Base-by-base conservation (phyloP, 2,888 invertebrate genomes). In the Zootermopsis nevadensis region DNA sequence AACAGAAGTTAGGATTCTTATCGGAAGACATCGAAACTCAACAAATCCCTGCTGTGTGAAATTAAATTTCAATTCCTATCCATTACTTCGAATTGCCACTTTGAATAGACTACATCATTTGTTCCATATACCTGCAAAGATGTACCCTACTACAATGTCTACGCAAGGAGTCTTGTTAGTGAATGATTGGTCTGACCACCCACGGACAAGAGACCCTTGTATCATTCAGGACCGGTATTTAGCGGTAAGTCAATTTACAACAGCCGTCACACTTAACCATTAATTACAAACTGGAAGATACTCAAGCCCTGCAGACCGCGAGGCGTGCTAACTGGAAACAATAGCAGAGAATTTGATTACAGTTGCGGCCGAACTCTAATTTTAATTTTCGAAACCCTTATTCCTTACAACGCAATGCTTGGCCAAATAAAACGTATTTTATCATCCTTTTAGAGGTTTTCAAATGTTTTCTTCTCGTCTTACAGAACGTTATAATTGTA, bases 311-410 rank as follows among this genome's bases (percentile, higher is more conserved):
- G 22, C 74, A 22, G 38, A 38, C 24, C 74, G 38, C 74, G 74
- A 38, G 74, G 38, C 74, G n/a, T 74, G 69, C 31, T 69, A 69
- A 69, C 33, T 69, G 69, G 33, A 33, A 69, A 69, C 69, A 69
- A 69, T 69, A 69, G 69, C 69, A 31, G 2, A 15, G 2, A 31
- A 22, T 33, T 30, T 2, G 10, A n/a, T 19, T 31, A 33, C 33
- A 69, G 69, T 31, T 69, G 69, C n/a, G n/a, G n/a, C 33, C 60
- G n/a, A 27, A 12, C 60, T 27, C n/a, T 27, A 60, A 60, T 60
- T 60, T 60, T n/a, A n/a, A 60, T 60, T 60, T 42, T 15, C 48
- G 48, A 4, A 15, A 19, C 48, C 48, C 19, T 2, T 48, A 48
- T 15, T n/a, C 60, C 6, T 60, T 60, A 27, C 60, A 19, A 4